These are phyloP conservation scores for Ridgeia piscesae DNA, from an alignment of 1,140 invertebrate species.

Conservation along the genomic window DNA sequence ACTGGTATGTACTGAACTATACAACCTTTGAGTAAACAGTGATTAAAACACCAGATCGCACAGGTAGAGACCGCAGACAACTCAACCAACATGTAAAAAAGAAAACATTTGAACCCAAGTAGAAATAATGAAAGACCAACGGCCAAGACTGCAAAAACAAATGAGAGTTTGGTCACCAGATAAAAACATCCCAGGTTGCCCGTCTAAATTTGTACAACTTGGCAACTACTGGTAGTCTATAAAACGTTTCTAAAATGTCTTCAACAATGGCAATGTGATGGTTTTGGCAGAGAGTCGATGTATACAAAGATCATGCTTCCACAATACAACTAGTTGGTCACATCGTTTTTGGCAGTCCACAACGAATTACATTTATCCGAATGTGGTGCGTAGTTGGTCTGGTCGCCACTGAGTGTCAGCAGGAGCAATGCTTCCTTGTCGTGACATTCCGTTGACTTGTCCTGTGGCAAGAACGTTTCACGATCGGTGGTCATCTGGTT, in stretches of 20 bases:
- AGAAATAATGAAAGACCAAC: neutral
- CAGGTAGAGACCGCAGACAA: neutral
- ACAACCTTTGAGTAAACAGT: neutral
- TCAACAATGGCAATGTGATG: neutral
- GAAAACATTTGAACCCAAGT: neutral
- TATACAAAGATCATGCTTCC: neutral
- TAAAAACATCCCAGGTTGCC: neutral
- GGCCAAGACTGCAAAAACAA: neutral
- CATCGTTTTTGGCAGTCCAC: neutral
- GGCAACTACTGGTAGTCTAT: neutral
- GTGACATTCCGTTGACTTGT: neutral
- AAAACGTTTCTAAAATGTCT: neutral
- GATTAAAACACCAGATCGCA: neutral
- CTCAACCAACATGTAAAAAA: neutral
- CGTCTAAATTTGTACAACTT: neutral
- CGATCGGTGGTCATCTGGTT: neutral
- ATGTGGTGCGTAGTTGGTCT: neutral
- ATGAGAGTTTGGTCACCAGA: neutral
- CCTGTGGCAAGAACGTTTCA: neutral
- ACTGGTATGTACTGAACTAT: neutral
- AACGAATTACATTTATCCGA: neutral
- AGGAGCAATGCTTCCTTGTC: neutral
- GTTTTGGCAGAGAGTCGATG: neutral
- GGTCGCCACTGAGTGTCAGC: neutral
- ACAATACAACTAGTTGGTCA: neutral